These are phyloP conservation scores for Macropodus opercularis DNA, from an alignment of 2,797 vertebrate species.

Conservation along the genomic window DNA sequence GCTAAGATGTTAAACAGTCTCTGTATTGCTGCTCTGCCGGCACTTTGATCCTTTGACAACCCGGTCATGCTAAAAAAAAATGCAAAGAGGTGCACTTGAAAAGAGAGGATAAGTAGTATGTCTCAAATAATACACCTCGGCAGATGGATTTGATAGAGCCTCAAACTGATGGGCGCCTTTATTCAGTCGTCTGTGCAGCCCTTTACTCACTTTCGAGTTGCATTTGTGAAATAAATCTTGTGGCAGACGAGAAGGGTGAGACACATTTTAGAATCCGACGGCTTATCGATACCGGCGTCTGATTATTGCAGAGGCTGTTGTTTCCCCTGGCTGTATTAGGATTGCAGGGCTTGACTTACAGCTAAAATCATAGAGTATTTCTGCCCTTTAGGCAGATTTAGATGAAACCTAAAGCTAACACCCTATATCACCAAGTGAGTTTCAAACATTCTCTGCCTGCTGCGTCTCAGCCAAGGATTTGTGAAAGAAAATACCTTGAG, in stretches of 20 bases:
- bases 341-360: conserved; percentile 59
- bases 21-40: conserved; percentile 41
- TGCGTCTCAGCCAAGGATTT: conserved; percentile 60
- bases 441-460: conserved; percentile 47
- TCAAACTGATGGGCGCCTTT: conserved; percentile 40
- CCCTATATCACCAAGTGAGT: conserved; percentile 49
- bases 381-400: conserved; percentile 74
- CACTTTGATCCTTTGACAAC: conserved; percentile 71
- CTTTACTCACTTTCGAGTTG: conserved; percentile 60
- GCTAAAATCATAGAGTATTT: conserved; percentile 53
- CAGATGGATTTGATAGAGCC: conserved; percentile 69
- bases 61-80: conserved; percentile 63
- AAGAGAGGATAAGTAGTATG: conserved; percentile 68
- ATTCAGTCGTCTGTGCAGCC: conserved; percentile 22
- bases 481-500: conserved; percentile 64
- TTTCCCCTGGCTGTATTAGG: conserved; percentile 58
- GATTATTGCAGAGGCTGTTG: conserved; percentile 58
- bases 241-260: conserved; percentile 45
- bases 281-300: conserved; percentile 47
- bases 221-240: conserved; percentile 64
- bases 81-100: conserved; percentile 68
- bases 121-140: conserved; percentile 68
- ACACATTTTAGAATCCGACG: conserved; percentile 46
- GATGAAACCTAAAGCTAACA: conserved; percentile 62
- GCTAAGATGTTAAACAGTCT: conserved; percentile 68